Conservation (phyloP, 2,797 vertebrate genomes). For the Ciconia nigra region DNA sequence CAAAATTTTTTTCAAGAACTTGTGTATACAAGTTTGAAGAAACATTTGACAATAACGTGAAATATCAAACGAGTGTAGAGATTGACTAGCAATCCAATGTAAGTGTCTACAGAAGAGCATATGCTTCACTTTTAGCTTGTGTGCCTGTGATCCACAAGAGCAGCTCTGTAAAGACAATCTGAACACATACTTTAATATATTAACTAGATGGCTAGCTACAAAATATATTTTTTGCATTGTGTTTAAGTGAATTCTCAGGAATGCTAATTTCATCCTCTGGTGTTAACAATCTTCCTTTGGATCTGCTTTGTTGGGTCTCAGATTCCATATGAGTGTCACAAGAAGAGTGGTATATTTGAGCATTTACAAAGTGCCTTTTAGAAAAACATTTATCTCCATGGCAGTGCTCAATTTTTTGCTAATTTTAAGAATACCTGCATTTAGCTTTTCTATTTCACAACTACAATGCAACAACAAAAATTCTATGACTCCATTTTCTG, state of each 20-base stretch:
- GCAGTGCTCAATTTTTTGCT: slow-evolving; percentile 38
- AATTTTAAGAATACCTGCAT: background rate
- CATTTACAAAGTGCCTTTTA: slow-evolving; percentile 24
- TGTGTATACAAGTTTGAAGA: background rate
- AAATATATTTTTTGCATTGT: background rate
- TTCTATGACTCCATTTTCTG: background rate
- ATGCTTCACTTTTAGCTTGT: background rate
- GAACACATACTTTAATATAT: background rate
- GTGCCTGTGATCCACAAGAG: background rate
- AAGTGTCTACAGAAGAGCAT: background rate
- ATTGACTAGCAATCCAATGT: background rate
- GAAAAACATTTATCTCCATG: background rate
- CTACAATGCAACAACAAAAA: background rate
- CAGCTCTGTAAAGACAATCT: background rate
- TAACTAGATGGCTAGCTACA: background rate
- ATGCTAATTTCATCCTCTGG: background rate
- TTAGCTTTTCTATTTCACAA: background rate
- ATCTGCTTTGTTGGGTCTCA: background rate
- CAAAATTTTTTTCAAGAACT: background rate
- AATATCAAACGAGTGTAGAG: background rate
- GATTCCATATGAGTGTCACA: background rate
- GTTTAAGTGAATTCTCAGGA: background rate
- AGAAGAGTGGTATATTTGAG: background rate
- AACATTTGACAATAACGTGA: background rate
- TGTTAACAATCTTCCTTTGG: background rate